Conservation (phyloP, 2,113 vertebrate species). For the Chionomys nivalis region DNA sequence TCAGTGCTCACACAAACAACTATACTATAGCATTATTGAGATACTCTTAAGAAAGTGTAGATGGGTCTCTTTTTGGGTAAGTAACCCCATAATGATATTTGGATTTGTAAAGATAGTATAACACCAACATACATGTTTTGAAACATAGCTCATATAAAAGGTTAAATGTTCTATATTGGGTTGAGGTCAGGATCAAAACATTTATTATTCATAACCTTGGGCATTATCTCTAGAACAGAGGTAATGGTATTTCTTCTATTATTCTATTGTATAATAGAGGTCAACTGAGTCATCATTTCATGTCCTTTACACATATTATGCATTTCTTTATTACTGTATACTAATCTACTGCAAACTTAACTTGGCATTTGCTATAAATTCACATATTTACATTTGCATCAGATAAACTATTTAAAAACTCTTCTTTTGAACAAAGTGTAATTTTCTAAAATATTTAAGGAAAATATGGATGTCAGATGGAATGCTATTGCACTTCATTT, state of each 20-base stretch:
- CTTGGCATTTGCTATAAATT: slow-evolving; percentile 59
- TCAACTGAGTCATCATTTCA: slow-evolving; percentile 2
- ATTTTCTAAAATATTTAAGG: slow-evolving; percentile 57
- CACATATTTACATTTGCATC: slow-evolving; percentile 63
- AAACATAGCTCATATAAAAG: background rate
- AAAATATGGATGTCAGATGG: slow-evolving; percentile 46
- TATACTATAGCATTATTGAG: background rate
- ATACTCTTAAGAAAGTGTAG: background rate
- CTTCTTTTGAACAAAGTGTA: slow-evolving; percentile 20
- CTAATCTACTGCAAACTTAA: slow-evolving; percentile 53
- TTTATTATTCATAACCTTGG: background rate
- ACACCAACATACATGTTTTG: background rate
- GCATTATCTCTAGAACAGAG: background rate
- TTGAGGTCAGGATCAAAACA: background rate
- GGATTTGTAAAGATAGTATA: background rate
- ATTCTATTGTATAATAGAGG: background rate
- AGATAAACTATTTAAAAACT: slow-evolving; percentile 49
- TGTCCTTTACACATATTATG: background rate
- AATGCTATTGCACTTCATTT: slow-evolving; percentile 24
- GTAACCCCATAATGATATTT: background rate
- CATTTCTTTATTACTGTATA: slow-evolving; percentile 21
- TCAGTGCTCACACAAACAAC: background rate
- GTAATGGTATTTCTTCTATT: slow-evolving; percentile 15
- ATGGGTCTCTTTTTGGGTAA: background rate
- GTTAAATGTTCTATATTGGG: background rate